These are phyloP conservation scores for Leucophora obtusa DNA, from an alignment of 2,888 invertebrate genomes.

Conservation along the genomic window DNA sequence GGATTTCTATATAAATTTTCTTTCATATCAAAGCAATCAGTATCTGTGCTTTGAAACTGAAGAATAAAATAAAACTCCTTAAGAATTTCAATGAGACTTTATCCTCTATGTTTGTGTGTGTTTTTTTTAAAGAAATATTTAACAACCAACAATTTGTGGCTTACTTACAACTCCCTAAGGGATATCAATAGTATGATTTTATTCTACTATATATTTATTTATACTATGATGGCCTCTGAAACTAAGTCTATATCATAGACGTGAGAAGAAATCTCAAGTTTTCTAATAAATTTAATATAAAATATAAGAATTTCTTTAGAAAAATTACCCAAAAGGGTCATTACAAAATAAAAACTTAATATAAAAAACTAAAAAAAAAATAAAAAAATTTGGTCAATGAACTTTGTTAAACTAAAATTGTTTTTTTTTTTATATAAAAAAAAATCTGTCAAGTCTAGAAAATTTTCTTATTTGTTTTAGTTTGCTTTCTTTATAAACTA, in stretches of 20 bases:
- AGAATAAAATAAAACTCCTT: neutral
- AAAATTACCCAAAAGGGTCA: neutral
- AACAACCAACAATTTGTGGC: neutral
- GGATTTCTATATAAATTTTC: neutral
- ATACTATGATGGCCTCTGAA: too few relatives aligned
- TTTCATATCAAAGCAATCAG: neutral
- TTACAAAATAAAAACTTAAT: too few relatives aligned
- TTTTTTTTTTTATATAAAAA: too few relatives aligned
- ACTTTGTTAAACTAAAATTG: too few relatives aligned
- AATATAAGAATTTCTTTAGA: neutral
- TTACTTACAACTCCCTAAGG: neutral
- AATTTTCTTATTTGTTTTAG: neutral
- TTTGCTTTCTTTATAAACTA: too few relatives aligned
- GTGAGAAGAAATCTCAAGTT: neutral
- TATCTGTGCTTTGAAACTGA: neutral
- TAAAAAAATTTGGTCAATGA: too few relatives aligned
- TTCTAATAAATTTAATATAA: neutral
- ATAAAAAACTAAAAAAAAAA: too few relatives aligned
- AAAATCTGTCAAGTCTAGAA: too few relatives aligned
- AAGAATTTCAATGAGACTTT: neutral
- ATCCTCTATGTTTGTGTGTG: neutral
- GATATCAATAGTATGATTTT: neutral
- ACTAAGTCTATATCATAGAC: too few relatives aligned
- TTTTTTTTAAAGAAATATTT: neutral
- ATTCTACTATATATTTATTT: neutral